Base-by-base conservation (phyloP, 2,113 vertebrate species). In the Telmatochromis bifrenatus region DNA sequence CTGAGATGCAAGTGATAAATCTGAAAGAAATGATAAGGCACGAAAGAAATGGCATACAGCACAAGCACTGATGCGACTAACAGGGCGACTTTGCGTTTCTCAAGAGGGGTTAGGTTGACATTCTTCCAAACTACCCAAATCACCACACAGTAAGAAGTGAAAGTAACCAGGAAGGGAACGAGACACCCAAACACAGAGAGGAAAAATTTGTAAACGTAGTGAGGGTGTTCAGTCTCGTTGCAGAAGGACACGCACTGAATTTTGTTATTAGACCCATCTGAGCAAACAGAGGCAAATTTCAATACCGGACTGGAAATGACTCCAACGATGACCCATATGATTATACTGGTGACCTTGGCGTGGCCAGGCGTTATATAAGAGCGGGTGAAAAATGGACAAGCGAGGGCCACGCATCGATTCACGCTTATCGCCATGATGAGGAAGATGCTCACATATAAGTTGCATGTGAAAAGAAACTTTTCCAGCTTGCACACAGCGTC, bases 351-450 rank as follows among this genome's bases (percentile, higher is more conserved):
- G 1, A 47, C 81, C 89, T 96, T 97, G 88, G 94, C 95, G 0
- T 97, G 97, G 11, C 21, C 84, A 1, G 97, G 94, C 1, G 8
- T 53, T 5, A 98, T 85, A 3, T 94, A 55, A 0, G 92, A 95
- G 3, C 73, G 96, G 49, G 60, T 65, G 90, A 89, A 95, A 82
- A 98, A 97, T 2, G 98, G 97, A 28, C 96, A 94, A 1, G 91
- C 94, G 0, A 97, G 84, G 23, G 94, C 97, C 31, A 98, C 26
- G 8, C 97, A 98, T 11, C 97, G 94, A 91, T 97, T 97, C 15
- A 97, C 93, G 49, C 97, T 97, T 92, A 98, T 97, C 56, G 95
- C 96, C 89, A 97, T 96, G 92, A 98, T 91, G 88, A 98, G 96
- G 85, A 97, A 91, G 68, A 96, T 93, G 82, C 97, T 95, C 3